phyloP scores from a whole-genome alignment of 2,888 invertebrate genomes.

The Spisula solida region DNA sequence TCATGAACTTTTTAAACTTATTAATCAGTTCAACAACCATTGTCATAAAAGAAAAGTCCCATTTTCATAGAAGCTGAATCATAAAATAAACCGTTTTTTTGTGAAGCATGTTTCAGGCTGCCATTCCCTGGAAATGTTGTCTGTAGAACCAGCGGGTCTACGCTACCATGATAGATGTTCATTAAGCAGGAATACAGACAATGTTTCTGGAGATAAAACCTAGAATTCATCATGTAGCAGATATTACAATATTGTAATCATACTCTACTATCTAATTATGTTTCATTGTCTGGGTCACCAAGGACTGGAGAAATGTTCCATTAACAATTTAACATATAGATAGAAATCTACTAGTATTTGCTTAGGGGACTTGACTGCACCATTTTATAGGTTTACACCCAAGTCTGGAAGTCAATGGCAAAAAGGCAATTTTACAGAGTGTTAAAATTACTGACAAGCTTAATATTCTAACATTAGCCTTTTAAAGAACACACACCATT shows the following conservation, averaged over 20 bases:
- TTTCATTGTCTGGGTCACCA: not conserved
- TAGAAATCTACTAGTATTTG: not conserved
- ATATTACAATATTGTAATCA: slow-evolving; percentile 2
- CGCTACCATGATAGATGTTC: not conserved
- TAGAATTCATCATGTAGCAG: not conserved
- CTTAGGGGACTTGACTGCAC: not conserved
- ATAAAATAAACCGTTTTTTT: no score
- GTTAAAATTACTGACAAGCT: no score
- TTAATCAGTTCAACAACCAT: no score
- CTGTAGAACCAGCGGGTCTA: not conserved
- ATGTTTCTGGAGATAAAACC: slow-evolving; percentile 6
- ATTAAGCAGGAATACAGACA: slow-evolving; percentile 15
- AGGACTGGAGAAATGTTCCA: not conserved
- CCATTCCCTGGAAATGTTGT: not conserved
- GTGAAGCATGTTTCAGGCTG: not conserved
- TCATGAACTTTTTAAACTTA: no score
- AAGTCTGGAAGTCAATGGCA: not conserved
- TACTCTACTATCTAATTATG: not conserved
- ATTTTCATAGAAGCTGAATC: no score
- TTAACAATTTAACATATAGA: not conserved
- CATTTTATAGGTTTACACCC: not conserved
- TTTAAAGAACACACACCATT: no score
- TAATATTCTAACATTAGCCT: no score
- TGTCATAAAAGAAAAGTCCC: no score
- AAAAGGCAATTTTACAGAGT: no score